Percentiles rank a stretch among this genome's conserved stretches.
phyloP scores from a whole-genome alignment of 2,113 vertebrate species.

The Fulica atra region DNA sequence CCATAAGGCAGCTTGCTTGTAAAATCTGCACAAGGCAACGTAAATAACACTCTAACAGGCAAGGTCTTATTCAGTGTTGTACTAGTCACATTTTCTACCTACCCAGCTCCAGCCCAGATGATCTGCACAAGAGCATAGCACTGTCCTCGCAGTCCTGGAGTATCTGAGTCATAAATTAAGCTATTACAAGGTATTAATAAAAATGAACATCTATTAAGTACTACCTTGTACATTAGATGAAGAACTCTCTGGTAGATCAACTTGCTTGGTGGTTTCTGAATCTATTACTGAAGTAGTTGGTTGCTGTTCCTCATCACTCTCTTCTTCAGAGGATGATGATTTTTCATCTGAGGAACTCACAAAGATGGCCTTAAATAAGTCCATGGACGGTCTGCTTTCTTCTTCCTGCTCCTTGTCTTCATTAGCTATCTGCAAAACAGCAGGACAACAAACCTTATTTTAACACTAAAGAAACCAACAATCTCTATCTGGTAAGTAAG shows the following conservation, averaged over 20 bases:
- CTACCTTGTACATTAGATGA: slow-evolving; percentile 43
- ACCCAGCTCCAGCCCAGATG: neutral
- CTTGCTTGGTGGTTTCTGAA: neutral
- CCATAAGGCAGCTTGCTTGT: neutral
- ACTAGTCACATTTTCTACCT: neutral
- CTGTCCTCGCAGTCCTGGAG: neutral
- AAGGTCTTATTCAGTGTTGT: neutral
- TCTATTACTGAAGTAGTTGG: neutral
- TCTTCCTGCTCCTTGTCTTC: slow-evolving; percentile 72
- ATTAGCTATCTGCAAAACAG: slow-evolving; percentile 17
- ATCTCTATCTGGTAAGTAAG: neutral
- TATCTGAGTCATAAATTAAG: neutral
- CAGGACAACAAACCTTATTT: neutral
- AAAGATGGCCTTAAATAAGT: slow-evolving; percentile 96
- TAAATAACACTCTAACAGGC: neutral
- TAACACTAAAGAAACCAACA: neutral
- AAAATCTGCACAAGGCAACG: neutral
- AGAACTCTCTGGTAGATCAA: neutral
- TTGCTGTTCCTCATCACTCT: slow-evolving; percentile 73
- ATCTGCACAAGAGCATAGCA: neutral
- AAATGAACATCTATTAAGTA: neutral
- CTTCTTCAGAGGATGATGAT: slow-evolving; percentile 89
- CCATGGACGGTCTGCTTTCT: slow-evolving; percentile 86
- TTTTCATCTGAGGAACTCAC: slow-evolving; percentile 90
- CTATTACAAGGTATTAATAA: neutral